Conservation (phyloP, 2,113 vertebrate species). For the Prunella fulvescens region DNA sequence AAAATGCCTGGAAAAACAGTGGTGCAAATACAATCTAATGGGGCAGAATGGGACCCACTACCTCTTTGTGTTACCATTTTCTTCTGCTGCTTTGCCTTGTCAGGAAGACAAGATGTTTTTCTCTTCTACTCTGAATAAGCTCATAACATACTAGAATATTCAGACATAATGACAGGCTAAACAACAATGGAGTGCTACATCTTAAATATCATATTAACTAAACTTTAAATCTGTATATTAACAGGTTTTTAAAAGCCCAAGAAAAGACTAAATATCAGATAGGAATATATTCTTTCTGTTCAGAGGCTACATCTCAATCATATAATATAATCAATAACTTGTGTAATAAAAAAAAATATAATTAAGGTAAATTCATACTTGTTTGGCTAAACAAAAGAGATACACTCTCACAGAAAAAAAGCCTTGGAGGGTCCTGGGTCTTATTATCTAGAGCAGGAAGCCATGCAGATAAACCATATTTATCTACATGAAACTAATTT, state of each 20-base stretch:
- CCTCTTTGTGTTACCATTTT: constrained; percentile 12
- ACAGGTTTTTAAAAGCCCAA: not conserved
- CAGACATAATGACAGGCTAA: constrained; percentile 50
- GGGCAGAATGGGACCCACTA: not conserved
- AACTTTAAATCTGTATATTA: constrained; percentile 24
- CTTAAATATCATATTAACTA: constrained; percentile 48
- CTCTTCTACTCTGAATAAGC: constrained; percentile 54
- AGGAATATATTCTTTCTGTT: not conserved
- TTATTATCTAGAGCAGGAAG: not conserved
- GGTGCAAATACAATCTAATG: not conserved
- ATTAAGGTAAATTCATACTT: not conserved
- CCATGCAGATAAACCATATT: not conserved
- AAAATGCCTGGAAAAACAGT: not conserved
- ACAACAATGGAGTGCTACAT: constrained; percentile 36
- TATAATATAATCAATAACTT: not conserved
- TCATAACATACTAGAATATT: constrained; percentile 49
- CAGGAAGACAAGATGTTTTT: constrained; percentile 57
- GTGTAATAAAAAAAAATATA: not conserved
- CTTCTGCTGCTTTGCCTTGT: not conserved
- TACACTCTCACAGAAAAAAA: not conserved
- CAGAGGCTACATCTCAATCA: not conserved
- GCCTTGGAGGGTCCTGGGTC: not conserved
- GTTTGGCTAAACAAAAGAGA: not conserved
- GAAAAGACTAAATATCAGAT: not conserved
- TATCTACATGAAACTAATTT: not conserved